A percentile compares a stretch with the other conserved stretches of the same genome.
Evolutionary conservation across 2,888 invertebrate species (phyloP).

Genomic region (Campoplex capitator): DNA sequence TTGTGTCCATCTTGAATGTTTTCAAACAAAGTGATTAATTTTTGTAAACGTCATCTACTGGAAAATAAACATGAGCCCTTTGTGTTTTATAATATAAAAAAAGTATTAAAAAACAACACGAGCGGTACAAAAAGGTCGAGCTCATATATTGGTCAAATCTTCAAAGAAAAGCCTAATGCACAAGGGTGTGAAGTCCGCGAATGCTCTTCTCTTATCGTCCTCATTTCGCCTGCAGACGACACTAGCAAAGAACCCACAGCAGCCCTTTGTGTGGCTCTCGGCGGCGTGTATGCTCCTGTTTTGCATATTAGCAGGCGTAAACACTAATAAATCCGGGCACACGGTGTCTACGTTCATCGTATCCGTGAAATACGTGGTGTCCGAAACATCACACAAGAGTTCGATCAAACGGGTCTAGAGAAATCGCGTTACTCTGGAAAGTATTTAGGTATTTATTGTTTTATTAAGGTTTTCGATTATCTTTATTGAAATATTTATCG

Average conservation of each 20-base stretch:
- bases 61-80: background rate
- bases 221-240: slow-evolving; percentile 42
- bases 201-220: slow-evolving; percentile 33
- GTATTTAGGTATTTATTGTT: background rate
- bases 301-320: slow-evolving; percentile 80
- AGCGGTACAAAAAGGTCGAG: background rate
- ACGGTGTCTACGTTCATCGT: slow-evolving; percentile 40
- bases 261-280: slow-evolving; percentile 40
- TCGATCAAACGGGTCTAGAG: background rate
- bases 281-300: slow-evolving; percentile 68
- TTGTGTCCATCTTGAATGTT: background rate
- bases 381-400: background rate
- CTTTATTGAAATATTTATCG: background rate
- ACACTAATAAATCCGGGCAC: slow-evolving; percentile 79
- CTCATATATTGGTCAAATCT: background rate
- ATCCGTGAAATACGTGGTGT: background rate
- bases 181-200: slow-evolving; percentile 33
- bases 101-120: background rate
- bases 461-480: background rate
- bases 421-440: background rate
- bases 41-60: background rate
- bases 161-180: slow-evolving; percentile 7
- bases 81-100: background rate
- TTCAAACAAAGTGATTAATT: background rate
- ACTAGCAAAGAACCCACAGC: slow-evolving; percentile 67